Percentiles rank a stretch among this genome's conserved stretches.
phyloP scores from a whole-genome alignment of 2,888 invertebrate genomes.

The Cepaea hortensis region DNA sequence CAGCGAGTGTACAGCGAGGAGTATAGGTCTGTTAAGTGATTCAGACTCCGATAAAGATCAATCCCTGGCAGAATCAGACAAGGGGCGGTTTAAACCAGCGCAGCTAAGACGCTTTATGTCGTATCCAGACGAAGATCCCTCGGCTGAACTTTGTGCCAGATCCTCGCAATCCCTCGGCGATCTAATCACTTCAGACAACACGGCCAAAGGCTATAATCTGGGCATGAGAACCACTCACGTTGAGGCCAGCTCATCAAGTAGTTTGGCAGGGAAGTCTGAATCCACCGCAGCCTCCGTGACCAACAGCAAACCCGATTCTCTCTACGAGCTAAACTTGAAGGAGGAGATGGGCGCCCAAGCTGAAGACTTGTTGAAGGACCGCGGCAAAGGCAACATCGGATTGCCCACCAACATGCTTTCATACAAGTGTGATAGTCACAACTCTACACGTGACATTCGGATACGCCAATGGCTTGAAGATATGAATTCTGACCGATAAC shows the following conservation, averaged over 20 bases:
- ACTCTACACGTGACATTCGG: conserved; percentile 57
- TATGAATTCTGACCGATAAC: conserved; percentile 52
- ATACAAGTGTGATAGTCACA: conserved; percentile 48
- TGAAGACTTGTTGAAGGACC: background rate
- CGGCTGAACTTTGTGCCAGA: conserved; percentile 47
- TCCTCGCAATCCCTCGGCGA: conserved; percentile 55
- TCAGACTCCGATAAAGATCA: conserved; percentile 52
- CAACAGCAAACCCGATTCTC: background rate
- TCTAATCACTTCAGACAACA: conserved; percentile 50
- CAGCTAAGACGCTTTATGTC: conserved; percentile 55
- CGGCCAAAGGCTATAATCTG: background rate
- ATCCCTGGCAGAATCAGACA: conserved; percentile 37
- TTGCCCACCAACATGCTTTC: conserved; percentile 47
- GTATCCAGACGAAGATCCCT: conserved; percentile 52
- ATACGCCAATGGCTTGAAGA: conserved; percentile 67
- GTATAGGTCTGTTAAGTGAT: conserved; percentile 69
- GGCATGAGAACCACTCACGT: background rate
- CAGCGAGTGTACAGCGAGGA: conserved; percentile 68
- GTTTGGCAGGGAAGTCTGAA: background rate
- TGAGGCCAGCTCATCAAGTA: background rate
- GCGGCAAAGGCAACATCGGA: conserved; percentile 41
- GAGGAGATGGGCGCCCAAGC: background rate
- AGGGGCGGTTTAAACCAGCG: background rate
- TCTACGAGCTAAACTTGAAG: background rate
- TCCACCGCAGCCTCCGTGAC: background rate